phyloP scores from a whole-genome alignment of 1,140 invertebrate species.

The Panagrolaimus sp. region DNA sequence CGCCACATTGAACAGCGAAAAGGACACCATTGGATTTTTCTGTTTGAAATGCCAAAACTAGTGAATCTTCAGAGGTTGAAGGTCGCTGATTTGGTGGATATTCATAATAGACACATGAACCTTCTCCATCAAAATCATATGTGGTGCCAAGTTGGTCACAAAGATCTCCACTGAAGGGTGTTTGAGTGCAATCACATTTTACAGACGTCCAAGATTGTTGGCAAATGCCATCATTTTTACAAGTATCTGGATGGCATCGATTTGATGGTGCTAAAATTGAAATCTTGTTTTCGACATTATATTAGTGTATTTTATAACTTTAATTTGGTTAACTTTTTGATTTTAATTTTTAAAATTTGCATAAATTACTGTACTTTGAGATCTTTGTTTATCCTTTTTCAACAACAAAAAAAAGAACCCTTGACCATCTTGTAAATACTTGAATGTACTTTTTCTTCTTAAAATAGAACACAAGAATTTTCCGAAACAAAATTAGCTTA shows the following conservation, averaged over 20 bases:
- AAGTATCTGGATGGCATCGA: slow-evolving; percentile 39
- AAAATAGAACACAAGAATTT: too few species aligned
- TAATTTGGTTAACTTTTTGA: not conserved
- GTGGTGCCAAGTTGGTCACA: slow-evolving; percentile 44
- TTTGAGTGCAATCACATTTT: slow-evolving; percentile 48
- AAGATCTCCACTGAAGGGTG: slow-evolving; percentile 40
- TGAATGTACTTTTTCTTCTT: too few species aligned
- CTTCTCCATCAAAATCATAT: slow-evolving; percentile 36
- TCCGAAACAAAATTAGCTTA: too few species aligned
- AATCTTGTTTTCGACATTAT: not conserved
- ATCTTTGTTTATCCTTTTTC: too few species aligned
- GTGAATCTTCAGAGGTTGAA: slow-evolving; percentile 29
- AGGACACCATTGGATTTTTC: slow-evolving; percentile 41
- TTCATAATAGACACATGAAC: slow-evolving; percentile 44
- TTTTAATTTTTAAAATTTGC: not conserved
- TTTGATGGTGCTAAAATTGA: slow-evolving; percentile 38
- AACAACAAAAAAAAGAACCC: too few species aligned
- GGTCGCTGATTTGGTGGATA: slow-evolving; percentile 32
- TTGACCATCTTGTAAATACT: too few species aligned
- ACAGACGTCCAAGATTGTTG: slow-evolving; percentile 49
- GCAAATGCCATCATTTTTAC: slow-evolving; percentile 48
- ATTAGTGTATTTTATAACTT: too few species aligned
- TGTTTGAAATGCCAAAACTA: slow-evolving; percentile 48
- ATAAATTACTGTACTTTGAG: too few species aligned
- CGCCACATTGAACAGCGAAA: slow-evolving; percentile 47